A percentile compares a stretch with the other conserved stretches of the same genome.
Conservation (phyloP, 23 tunicate species). For the Ascidia mentula region DNA sequence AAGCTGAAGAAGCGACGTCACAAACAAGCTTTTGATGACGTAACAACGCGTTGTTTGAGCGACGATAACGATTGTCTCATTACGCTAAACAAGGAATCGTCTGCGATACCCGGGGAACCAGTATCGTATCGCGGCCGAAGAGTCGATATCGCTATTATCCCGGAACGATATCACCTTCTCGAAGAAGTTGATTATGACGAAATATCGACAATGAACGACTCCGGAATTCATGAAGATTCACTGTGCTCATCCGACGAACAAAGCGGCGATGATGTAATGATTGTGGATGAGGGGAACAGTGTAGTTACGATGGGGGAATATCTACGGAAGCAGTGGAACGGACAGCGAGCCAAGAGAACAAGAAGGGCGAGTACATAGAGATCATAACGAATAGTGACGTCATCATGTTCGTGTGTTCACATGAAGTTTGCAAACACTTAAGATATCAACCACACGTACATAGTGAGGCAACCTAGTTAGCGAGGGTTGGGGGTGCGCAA, state of each 20-base stretch:
- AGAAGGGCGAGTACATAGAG: slow-evolving; percentile 6
- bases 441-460: no score
- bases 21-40: background rate
- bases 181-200: slow-evolving; percentile 17
- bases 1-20: background rate
- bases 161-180: slow-evolving; percentile 13
- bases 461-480: no score
- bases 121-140: slow-evolving; percentile 14
- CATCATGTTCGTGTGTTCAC: no score
- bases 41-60: background rate
- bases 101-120: background rate
- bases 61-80: background rate
- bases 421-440: no score
- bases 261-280: background rate
- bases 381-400: background rate
- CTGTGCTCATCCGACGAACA: slow-evolving; percentile 23
- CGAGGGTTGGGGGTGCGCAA: no score
- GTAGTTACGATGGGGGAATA: background rate
- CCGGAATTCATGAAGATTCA: slow-evolving; percentile 27
- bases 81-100: background rate
- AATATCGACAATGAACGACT: slow-evolving; percentile 6
- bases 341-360: slow-evolving; percentile 3
- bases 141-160: slow-evolving; percentile 17
- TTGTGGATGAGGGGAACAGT: background rate
- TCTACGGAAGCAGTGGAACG: slow-evolving; percentile 19